Conservation (phyloP, 2,888 invertebrate species). For the Ecliptopera silaceata region DNA sequence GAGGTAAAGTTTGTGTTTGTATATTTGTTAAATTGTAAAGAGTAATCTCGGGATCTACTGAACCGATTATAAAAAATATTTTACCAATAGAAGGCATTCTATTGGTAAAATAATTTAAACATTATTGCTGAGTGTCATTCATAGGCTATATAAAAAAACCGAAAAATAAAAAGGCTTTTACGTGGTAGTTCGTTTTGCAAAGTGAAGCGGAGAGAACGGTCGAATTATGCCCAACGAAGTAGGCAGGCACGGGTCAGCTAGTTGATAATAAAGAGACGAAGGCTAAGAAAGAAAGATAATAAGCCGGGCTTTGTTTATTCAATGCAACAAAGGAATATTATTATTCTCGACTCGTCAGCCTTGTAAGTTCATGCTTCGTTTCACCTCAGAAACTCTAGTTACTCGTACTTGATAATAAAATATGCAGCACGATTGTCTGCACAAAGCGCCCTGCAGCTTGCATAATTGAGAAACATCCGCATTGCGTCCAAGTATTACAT, state of each 20-base stretch:
- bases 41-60: no score
- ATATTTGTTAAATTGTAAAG: no score
- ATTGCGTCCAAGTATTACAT: slow-evolving; percentile 10
- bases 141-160: no score
- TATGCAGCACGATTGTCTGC: slow-evolving; percentile 10
- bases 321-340: slow-evolving; percentile 47
- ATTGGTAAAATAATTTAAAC: no score
- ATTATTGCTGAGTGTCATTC: no score
- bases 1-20: no score
- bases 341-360: slow-evolving; percentile 53
- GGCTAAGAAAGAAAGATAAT: slow-evolving; percentile 26
- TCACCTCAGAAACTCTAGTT: slow-evolving; percentile 39
- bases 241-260: background rate
- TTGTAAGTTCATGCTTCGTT: slow-evolving; percentile 54
- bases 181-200: no score
- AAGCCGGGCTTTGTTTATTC: slow-evolving; percentile 25
- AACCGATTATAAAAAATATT: no score
- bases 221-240: no score
- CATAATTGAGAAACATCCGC: slow-evolving; percentile 14
- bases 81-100: no score
- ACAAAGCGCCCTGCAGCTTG: slow-evolving; percentile 15
- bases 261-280: background rate
- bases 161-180: no score
- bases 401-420: slow-evolving; percentile 22
- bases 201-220: no score